Evolutionary conservation across 1,140 invertebrate species (phyloP).

Genomic region (Bombus consobrinus): DNA sequence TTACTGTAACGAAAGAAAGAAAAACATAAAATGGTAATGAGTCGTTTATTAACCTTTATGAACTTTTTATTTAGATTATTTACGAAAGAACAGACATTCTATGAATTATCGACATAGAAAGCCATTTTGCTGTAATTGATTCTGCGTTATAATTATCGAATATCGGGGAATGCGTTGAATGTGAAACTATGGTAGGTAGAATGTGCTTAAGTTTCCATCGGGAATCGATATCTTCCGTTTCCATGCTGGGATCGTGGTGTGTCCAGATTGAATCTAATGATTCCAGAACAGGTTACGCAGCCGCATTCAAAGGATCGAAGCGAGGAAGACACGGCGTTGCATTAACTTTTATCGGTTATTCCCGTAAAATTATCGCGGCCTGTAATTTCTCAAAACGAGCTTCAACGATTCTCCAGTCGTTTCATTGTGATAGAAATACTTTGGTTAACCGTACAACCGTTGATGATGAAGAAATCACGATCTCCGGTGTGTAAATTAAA

Average conservation of each 20-base stretch:
- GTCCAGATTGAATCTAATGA: constrained; percentile 36
- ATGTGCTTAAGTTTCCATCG: constrained; percentile 28
- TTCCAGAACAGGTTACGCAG: constrained; percentile 56
- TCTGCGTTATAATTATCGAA: not conserved
- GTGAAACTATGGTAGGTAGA: not conserved
- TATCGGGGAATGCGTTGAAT: constrained; percentile 8
- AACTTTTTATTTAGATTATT: no score
- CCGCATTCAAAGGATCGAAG: constrained; percentile 41
- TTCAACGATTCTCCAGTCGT: not conserved
- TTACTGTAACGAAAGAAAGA: no score
- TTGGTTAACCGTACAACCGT: not conserved
- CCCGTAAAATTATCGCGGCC: constrained; percentile 42
- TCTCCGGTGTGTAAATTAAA: not conserved
- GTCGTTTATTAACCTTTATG: no score
- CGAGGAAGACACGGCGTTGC: constrained; percentile 22
- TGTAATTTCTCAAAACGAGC: constrained; percentile 46
- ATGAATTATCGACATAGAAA: not conserved
- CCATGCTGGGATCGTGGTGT: constrained; percentile 20
- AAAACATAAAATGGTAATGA: no score
- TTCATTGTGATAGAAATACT: constrained; percentile 31
- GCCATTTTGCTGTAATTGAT: constrained; percentile 6
- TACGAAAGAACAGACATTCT: not conserved
- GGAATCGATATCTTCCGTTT: constrained; percentile 36
- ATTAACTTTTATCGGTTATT: constrained; percentile 50
- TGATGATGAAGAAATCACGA: not conserved